These are phyloP conservation scores for Dermochelys coriacea DNA, from an alignment of 2,797 vertebrate genomes.

Conservation along the genomic window DNA sequence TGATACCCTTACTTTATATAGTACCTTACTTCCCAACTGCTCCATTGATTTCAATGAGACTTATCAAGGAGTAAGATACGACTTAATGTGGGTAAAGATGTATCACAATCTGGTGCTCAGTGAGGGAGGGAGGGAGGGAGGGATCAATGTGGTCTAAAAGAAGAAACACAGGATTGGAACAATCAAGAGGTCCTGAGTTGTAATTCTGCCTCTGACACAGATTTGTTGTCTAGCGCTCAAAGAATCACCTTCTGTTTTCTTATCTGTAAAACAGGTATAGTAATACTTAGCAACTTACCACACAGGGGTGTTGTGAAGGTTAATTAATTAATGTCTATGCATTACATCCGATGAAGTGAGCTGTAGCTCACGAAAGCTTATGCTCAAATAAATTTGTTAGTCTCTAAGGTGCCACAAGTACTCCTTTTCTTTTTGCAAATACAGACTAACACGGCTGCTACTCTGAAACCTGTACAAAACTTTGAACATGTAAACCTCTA, in stretches of 20 bases:
- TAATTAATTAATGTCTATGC: neutral
- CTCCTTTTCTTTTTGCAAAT: too few relatives aligned
- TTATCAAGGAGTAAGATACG: constrained; percentile 2
- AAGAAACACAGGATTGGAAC: constrained; percentile 1
- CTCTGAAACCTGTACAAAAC: neutral
- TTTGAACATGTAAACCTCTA: neutral
- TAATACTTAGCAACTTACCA: neutral
- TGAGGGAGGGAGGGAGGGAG: neutral
- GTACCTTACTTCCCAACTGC: neutral
- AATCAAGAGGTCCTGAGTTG: neutral
- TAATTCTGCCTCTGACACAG: neutral
- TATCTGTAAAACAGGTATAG: neutral
- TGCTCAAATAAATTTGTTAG: too few relatives aligned
- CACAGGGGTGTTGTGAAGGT: neutral
- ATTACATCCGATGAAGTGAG: too few relatives aligned
- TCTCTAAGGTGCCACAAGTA: too few relatives aligned
- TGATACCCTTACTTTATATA: neutral
- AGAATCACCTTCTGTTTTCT: neutral
- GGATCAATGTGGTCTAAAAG: neutral
- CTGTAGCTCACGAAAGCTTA: too few relatives aligned
- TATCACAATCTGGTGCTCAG: neutral
- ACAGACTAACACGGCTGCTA: too few relatives aligned
- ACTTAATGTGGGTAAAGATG: neutral
- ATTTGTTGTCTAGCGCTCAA: neutral
- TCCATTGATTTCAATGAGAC: neutral